Base-by-base conservation (phyloP, 2,888 invertebrate species). In the Antheraea assamensis region DNA sequence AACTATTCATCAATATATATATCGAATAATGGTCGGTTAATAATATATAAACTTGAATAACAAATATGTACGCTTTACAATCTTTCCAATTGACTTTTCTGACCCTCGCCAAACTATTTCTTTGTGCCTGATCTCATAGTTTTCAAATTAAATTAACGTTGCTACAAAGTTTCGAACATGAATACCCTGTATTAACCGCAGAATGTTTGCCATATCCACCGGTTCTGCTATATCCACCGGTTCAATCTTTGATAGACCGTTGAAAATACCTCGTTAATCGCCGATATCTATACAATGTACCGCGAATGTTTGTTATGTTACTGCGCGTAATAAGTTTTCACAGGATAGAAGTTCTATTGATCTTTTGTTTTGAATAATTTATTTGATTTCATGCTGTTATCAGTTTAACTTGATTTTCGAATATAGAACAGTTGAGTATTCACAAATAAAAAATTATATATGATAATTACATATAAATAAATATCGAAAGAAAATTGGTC, bases 91-190 rank as follows among this genome's bases (percentile, higher is more conserved):
- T 42, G 74, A 78, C 80, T 78, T 77, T 80, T 79, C 77, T 76
- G 78, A 82, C 82, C 83, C 76, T 35, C 35, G 74, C 79, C 75
- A 74, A 92, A 93, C 90, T 90, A 92, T 92, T 92, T 92, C 90
- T 90, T 91, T 90, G 89, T 86, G 79, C 84, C 80, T 81, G 77
- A 81, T 86, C 88, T 85, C 87, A 89, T 90, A 91, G 90, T 90
- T 92, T 89, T 86, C 86, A 88, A 90, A 91, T 90, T 89, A 89
- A 89, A 87, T 90, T 89, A 85, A 82, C 85, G 80, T 78, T 82
- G 81, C 84, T 85, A 79, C 80, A 78, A 79, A 82, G 81, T 78
- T 79, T 73, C 24, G 49, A 64, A 76, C 79, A 80, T 76, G 80
- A 79, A 80, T 83, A 80, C 79, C 79, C 75, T 72, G 75, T 77